Base-by-base conservation (phyloP, 2,113 vertebrate species). In the Triplophysa siluroides region DNA sequence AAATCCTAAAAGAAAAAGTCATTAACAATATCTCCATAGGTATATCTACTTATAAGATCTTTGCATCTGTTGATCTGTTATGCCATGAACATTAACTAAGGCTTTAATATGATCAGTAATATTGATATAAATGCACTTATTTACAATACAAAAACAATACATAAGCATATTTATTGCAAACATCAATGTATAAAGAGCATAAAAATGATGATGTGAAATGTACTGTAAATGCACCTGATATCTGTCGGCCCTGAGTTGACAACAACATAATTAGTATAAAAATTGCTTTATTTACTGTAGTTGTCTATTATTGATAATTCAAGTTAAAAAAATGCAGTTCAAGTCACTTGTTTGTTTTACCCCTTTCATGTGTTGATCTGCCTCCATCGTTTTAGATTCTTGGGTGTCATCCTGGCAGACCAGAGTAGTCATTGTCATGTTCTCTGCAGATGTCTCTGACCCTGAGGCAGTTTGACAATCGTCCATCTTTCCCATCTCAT, bases 361-460 rank as follows among this genome's bases (percentile, higher is more conserved):
- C 73, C 63, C 65, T 13, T 81, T 21, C 14, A 45, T 23, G 21
- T 19, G 2, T 24, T 21, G 56, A 18, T 78, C 78, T 29, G 14
- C 41, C 8, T 54, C 43, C 5, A 45, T 43, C n/a, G 43, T 26
- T 81, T 81, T 58, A 56, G 10, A 29, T 65, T 77, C 67, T 23
- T 67, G 82, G 21, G 12, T 52, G 26, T 66, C 60, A 26, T 24
- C 33, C 14, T 26, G 4, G 45, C 73, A 23, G 12, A 13, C 38
- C 1, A 79, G 24, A 23, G 13, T 26, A 41, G 29, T 63, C 16
- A 9, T 78, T 12, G 21, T 43, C 24, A 58, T 47, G 8, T 74
- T 29, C 10, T 45, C 38, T 47, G 73, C 13, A 10, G 79, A 66
- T 26, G 62, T 2, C 38, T 70, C 71, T 13, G 43, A 47, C 61